Conservation (phyloP, 1,140 invertebrate species). For the Apis laboriosa region DNA sequence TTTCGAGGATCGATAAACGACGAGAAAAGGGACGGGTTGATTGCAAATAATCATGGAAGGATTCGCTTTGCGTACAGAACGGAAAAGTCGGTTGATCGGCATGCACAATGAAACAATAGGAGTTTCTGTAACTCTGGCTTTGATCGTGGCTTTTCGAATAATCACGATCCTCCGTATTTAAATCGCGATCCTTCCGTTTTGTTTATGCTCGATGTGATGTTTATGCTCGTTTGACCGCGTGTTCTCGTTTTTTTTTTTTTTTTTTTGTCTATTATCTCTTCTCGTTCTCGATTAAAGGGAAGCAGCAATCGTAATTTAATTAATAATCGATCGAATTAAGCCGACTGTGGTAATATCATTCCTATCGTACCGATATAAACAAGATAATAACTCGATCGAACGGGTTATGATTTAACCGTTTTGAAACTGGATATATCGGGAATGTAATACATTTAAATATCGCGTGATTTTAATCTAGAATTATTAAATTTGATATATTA, state of each 20-base stretch:
- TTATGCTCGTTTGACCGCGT: background rate
- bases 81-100: conserved; percentile 17
- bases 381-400: background rate
- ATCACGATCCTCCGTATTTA: conserved; percentile 23
- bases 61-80: background rate
- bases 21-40: conserved; percentile 16
- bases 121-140: conserved; percentile 8
- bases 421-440: background rate
- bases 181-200: conserved; percentile 16
- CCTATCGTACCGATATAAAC: background rate
- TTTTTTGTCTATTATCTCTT: too few species aligned
- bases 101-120: conserved; percentile 27
- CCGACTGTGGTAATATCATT: background rate
- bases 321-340: conserved; percentile 38
- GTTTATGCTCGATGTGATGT: background rate
- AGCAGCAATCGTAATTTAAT: background rate
- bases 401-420: too few species aligned
- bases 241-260: background rate
- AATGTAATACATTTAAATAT: too few species aligned
- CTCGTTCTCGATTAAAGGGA: background rate
- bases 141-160: conserved; percentile 32
- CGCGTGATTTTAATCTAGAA: too few species aligned
- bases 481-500: too few species aligned
- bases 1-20: conserved; percentile 17
- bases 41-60: background rate